Evolutionary conservation across 2,113 vertebrate species (phyloP), one percentile per base, ranked within the genome.

Genomic region (Alligator mississippiensis): DNA sequence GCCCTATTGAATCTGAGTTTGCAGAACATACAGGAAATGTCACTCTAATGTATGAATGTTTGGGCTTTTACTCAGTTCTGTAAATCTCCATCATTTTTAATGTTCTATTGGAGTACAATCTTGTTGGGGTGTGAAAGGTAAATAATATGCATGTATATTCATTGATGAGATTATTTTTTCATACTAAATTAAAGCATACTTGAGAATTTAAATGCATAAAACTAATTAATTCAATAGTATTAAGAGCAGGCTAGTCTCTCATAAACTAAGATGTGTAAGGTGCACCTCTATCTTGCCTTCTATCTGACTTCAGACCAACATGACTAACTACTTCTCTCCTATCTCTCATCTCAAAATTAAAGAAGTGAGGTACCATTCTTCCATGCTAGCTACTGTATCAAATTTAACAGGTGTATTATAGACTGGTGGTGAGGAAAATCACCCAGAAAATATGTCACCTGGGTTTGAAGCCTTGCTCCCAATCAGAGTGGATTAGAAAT

Each of bases 81-180:
- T 60, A 87, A 93, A 92, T 86, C 75, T 79, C 61, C 75, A 84
- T 13, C 30, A 85, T 14, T 80, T 86, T 90, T 93, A 77, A 59
- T 13, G 24, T 34, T 57, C 11, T 77, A 86, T 22, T 25, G 11
- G 5, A 77, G 27, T 66, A 83, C 27, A 7, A 3, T 59, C 76
- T 86, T 75, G 4, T 17, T 21, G 12, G 3, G 7, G 47, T 1
- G 1, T 61, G 78, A 91, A 77, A 82, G 5, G 9, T 55, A 55
- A 1, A 2, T 70, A 62, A 77, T 90, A 75, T 66, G 15, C 77
- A 3, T 63, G 34, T 74, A 13, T 22, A 47, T 47, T 47, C 9
- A 47, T 25, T 25, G 7, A 74, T 57, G 8, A 22, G 57, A 84
- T 62, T 10, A 0, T 61, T 87, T 66, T 86, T 68, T 88, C 7